Evolutionary conservation across 2,113 vertebrate genomes (phyloP), one percentile per base, ranked within the genome.

Genomic region (Physeter macrocephalus): DNA sequence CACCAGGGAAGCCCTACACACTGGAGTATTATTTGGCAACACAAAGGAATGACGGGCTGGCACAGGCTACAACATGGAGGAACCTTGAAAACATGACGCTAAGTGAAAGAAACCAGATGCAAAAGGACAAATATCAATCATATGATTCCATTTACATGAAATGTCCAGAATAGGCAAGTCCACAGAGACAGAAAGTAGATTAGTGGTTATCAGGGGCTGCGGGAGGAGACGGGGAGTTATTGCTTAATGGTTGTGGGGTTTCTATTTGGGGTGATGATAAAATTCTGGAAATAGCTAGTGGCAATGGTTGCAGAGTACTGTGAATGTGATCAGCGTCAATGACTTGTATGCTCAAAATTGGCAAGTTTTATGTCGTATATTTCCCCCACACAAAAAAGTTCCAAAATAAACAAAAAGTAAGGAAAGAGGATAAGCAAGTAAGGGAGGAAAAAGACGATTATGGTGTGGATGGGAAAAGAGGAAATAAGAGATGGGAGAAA

Each of bases 161-260:
- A 6, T 0, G 0, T 2, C 43, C 12, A 62, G 43, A 5, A 15
- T 0, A 8, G 5, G 13, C 12, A 13, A 15, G 15, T 6, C 41
- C 12, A 1, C 5, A 5, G 31, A 66, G 64, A 8, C 5, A 21
- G 69, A 39, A 18, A 13, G 61, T 0, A 31, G 88, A 9, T 8
- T 0, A 27, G 80, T 9, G 39, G 61, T 31, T 8, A 2, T 36
- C 10, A 8, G 25, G 61, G 36, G 31, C 87, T 10, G 43, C 5
- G 8, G 52, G 5, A 49, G 0, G 9, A 12, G 27, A 3, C 1
- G 9, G 31, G 67, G 17, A 52, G 54, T 11, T 29, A 3, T 0
- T 20, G 29, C 59, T 27, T 20, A 6, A 1, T 4, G 29, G 82
- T 15, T 15, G 18, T 5, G 7, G 36, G 18, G 39, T 15, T 62